Conservation (phyloP, 2,113 vertebrate species). For the Phainopepla nitens region DNA sequence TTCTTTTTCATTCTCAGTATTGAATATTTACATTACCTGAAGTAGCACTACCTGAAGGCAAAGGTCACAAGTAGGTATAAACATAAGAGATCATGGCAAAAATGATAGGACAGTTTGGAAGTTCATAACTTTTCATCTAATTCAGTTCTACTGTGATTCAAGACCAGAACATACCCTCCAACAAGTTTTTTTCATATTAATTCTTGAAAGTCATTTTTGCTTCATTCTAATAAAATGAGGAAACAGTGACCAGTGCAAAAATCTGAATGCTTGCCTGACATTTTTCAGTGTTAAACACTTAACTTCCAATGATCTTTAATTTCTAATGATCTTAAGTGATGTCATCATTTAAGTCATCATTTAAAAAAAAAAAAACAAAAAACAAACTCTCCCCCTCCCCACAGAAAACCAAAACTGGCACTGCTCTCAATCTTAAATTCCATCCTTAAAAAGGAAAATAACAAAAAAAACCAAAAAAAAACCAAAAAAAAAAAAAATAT, state of each 20-base stretch:
- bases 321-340: neutral
- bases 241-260: neutral
- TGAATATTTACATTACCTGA: neutral
- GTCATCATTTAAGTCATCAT: neutral
- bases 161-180: neutral
- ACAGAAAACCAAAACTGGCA: neutral
- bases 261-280: neutral
- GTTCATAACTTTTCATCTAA: neutral
- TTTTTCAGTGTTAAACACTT: neutral
- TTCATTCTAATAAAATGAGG: neutral
- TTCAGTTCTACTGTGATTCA: neutral
- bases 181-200: neutral
- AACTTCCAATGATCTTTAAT: neutral
- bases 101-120: neutral
- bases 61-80: neutral
- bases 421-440: neutral
- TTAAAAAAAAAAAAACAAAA: neutral
- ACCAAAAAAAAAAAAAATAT: neutral
- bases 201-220: neutral
- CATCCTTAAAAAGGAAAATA: neutral
- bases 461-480: too few species aligned
- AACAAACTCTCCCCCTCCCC: accelerated
- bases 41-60: neutral
- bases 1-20: neutral
- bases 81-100: neutral